Evolutionary conservation across 2,797 vertebrate genomes (phyloP), one percentile per base, ranked within the genome.

Genomic region (Melanotaenia parkinsoni): DNA sequence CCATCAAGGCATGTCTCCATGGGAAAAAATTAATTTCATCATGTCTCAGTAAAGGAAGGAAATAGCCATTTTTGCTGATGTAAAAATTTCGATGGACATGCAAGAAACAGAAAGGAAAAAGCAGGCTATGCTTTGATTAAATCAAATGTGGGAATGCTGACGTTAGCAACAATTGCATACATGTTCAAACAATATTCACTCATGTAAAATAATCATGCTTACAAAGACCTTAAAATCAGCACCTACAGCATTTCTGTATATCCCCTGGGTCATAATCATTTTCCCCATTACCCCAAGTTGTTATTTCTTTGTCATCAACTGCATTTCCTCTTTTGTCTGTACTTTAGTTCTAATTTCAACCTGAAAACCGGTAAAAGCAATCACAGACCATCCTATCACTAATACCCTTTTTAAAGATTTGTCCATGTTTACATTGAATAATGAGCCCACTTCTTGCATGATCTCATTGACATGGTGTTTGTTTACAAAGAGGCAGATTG

Each of bases 1-100:
- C 92, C 63, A 96, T 95, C 95, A 95, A 95, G 95, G 94, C 86
- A 88, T n/a, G 66, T 95, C 93, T 95, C 92, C 91, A 91, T 94
- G 94, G 95, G 94, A 95, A 96, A 94, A 80, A 94, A 90, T 95
- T 93, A 28, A 28, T 28, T 12, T 56, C 54, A 86, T 94, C 89
- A 81, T 79, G 88, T 88, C 92, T 90, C 86, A 77, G 74, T 66
- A 74, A 69, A 75, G 38, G 51, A 53, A 62, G 80, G 74, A 84
- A 89, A 30, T 5, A 37, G 4, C 24, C 92, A 94, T 45, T 81
- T 91, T 88, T 93, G 95, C 95, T 96, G 95, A 96, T 91, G 89
- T 78, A 82, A 91, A 93, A 65, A 85, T 92, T 85, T 84, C 93
- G 82, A 93, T 77, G 77, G 85, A 92, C 90, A 87, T 71, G 35